Conservation (phyloP, 92 coral and sea anemone species). For the Pocillopora meandrina region DNA sequence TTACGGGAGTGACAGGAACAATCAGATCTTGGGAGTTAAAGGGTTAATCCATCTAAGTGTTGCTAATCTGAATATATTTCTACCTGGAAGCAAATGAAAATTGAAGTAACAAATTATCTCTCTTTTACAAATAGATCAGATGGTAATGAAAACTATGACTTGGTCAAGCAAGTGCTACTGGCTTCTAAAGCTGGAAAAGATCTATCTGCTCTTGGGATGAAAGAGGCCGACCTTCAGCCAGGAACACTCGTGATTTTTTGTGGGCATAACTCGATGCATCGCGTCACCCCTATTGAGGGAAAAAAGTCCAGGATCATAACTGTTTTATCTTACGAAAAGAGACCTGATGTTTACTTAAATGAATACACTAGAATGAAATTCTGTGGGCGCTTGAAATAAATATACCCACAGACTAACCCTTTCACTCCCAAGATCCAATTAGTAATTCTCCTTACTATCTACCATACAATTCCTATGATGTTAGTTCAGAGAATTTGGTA, state of each 20-base stretch:
- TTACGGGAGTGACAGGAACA: no score
- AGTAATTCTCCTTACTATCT: no score
- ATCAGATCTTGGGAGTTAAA: no score
- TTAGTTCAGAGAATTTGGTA: no score
- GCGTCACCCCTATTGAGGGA: slow-evolving; percentile 51
- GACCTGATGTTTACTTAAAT: slow-evolving; percentile 49
- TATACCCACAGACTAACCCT: no score
- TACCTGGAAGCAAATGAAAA: no score
- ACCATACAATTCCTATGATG: no score
- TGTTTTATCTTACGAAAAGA: slow-evolving; percentile 55
- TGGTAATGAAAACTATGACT: slow-evolving; percentile 43
- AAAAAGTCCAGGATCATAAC: slow-evolving; percentile 42
- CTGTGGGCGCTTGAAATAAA: slow-evolving; percentile 35
- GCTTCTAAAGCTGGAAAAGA: slow-evolving; percentile 49
- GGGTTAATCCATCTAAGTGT: no score
- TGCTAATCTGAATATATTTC: no score
- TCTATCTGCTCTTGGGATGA: slow-evolving; percentile 32
- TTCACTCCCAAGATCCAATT: no score
- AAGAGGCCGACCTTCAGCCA: slow-evolving; percentile 28
- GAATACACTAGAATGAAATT: slow-evolving; percentile 65
- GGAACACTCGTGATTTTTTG: slow-evolving; percentile 57
- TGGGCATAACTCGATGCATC: slow-evolving; percentile 59
- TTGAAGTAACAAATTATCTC: not conserved
- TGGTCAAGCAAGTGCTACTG: slow-evolving; percentile 29
- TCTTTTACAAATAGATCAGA: slow-evolving; percentile 27